These are phyloP conservation scores for Argyrosomus regius DNA, from an alignment of 2,797 vertebrate genomes.

Conservation along the genomic window DNA sequence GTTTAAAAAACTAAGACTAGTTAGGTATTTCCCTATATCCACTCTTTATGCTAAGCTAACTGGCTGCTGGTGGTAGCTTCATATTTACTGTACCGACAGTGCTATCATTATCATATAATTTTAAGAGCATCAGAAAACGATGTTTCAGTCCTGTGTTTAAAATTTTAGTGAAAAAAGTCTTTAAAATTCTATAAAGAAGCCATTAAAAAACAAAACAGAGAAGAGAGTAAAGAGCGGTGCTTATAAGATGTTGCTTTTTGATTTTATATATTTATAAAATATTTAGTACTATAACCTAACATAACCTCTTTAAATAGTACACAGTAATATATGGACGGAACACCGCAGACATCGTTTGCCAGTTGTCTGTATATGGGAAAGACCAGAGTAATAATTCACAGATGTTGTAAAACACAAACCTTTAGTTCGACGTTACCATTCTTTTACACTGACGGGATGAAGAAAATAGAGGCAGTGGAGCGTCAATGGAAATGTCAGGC, in stretches of 20 bases:
- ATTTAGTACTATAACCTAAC: too few relatives aligned
- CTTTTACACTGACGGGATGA: slow-evolving; percentile 20
- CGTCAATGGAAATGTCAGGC: slow-evolving; percentile 58
- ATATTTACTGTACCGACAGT: not conserved
- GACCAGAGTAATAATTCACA: slow-evolving; percentile 52
- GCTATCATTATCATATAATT: not conserved
- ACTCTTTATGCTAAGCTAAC: not conserved
- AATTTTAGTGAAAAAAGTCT: not conserved
- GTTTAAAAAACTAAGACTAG: not conserved
- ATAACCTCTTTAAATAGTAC: not conserved
- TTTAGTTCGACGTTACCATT: slow-evolving; percentile 16
- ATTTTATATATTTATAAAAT: not conserved
- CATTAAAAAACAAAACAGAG: not conserved
- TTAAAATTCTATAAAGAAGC: not conserved
- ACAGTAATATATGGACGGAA: not conserved
- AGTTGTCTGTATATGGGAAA: slow-evolving; percentile 16
- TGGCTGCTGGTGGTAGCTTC: not conserved
- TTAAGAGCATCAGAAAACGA: not conserved
- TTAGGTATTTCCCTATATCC: not conserved
- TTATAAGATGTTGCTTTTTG: not conserved
- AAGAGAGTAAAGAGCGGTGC: not conserved
- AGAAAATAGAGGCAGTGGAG: slow-evolving; percentile 37
- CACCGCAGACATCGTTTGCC: not conserved
- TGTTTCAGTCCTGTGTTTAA: not conserved
- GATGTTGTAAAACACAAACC: slow-evolving; percentile 56